These are phyloP conservation scores for Drosophila pseudotalamancana DNA, from an alignment of 2,888 invertebrate genomes.

Conservation along the genomic window DNA sequence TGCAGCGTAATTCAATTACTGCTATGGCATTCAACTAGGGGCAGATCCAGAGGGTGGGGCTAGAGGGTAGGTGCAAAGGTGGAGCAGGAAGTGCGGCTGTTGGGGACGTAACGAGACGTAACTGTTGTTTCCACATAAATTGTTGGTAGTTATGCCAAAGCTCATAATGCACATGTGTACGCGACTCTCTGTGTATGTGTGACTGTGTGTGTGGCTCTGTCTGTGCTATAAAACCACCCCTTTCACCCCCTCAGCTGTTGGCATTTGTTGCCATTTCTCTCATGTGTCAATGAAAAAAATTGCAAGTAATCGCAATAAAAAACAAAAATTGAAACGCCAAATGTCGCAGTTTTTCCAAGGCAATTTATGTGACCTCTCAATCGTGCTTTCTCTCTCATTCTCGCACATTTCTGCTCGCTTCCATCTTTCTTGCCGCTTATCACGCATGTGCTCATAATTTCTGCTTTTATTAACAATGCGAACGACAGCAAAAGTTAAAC, in stretches of 20 bases:
- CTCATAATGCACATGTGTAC: conserved; percentile 40
- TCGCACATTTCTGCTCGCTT: neutral
- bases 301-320: conserved; percentile 32
- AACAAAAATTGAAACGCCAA: conserved; percentile 42
- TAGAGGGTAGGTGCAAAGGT: neutral
- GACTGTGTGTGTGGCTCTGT: conserved; percentile 7
- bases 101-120: conserved; percentile 63
- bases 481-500: conserved; percentile 16
- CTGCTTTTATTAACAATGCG: conserved; percentile 53
- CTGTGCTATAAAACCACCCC: conserved; percentile 1
- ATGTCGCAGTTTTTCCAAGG: conserved; percentile 50
- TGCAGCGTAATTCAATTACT: conserved; percentile 71
- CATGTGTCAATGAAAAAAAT: conserved; percentile 63
- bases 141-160: conserved; percentile 72
- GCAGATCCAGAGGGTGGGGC: neutral
- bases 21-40: conserved; percentile 26
- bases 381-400: neutral
- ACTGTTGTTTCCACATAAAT: conserved; percentile 74
- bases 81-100: conserved; percentile 13
- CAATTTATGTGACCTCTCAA: conserved; percentile 42
- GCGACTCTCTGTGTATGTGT: neutral
- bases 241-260: conserved; percentile 29
- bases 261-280: conserved; percentile 29
- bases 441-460: conserved; percentile 48
- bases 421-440: neutral